Percentiles rank a stretch among this genome's conserved stretches.
Evolutionary conservation across 1,140 invertebrate species (phyloP).

Genomic region (Pomacea maculata): DNA sequence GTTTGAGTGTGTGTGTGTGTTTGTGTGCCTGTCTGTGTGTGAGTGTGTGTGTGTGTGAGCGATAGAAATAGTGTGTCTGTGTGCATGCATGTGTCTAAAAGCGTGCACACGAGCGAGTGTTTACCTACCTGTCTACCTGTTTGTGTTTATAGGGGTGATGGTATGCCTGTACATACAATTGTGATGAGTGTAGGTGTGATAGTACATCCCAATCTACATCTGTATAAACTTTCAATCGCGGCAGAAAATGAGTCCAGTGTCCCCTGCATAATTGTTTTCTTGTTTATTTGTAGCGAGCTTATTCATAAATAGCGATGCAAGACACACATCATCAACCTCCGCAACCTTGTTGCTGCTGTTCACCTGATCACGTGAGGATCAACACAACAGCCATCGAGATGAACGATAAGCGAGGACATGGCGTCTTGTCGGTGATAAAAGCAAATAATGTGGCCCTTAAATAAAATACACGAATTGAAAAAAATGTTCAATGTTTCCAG

Average conservation of each 20-base stretch:
- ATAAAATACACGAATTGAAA: too few species aligned
- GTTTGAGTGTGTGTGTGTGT: neutral
- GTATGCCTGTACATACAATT: constrained; percentile 1
- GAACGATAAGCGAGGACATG: too few species aligned
- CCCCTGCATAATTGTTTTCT: neutral
- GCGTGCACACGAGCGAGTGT: neutral
- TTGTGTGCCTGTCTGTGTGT: neutral
- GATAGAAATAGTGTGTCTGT: neutral
- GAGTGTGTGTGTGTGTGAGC: too few species aligned
- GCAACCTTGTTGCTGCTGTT: neutral
- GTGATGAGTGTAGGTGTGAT: neutral
- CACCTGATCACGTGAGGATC: neutral
- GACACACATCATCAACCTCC: neutral
- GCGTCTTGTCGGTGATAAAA: too few species aligned
- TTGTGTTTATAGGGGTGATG: neutral
- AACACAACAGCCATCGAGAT: too few species aligned
- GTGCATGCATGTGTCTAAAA: neutral
- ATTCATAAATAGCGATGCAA: neutral
- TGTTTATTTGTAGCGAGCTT: neutral
- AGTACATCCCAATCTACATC: neutral
- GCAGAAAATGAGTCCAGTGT: neutral
- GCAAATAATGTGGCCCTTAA: too few species aligned
- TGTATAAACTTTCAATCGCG: neutral
- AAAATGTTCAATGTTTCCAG: too few species aligned
- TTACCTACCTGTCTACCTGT: neutral